Conservation (phyloP, 2,888 invertebrate species). For the Tenthredo distinguenda region DNA sequence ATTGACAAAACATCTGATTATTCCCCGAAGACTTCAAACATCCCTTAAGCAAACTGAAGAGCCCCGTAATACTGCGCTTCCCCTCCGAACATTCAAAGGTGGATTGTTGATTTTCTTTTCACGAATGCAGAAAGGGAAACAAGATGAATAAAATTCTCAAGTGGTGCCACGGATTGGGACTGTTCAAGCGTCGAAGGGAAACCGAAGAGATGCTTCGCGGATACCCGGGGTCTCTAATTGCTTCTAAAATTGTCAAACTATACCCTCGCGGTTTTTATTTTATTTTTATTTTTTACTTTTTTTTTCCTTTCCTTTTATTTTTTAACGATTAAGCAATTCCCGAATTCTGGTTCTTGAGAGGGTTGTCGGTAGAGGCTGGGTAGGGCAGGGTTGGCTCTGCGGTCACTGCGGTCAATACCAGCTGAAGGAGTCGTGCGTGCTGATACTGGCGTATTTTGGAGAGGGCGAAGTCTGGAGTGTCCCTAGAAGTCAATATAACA, state of each 20-base stretch:
- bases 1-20: conserved; percentile 62
- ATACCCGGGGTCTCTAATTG: not conserved
- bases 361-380: conserved; percentile 6
- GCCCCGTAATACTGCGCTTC: conserved; percentile 45
- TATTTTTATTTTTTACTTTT: not conserved
- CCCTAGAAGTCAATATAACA: conserved; percentile 49
- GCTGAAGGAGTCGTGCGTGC: conserved; percentile 67
- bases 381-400: conserved; percentile 27
- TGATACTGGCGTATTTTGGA: conserved; percentile 73
- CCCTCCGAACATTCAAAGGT: conserved; percentile 46
- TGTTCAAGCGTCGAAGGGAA: conserved; percentile 30
- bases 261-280: not conserved
- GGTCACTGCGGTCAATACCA: conserved; percentile 68
- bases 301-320: not conserved
- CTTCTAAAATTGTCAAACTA: conserved; percentile 29
- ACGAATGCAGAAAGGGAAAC: conserved; percentile 52
- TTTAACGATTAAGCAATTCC: conserved; percentile 9
- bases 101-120: conserved; percentile 49
- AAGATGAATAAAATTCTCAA: conserved; percentile 51
- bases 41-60: conserved; percentile 51
- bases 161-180: conserved; percentile 47
- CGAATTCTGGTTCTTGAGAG: not conserved
- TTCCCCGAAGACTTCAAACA: conserved; percentile 62
- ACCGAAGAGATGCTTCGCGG: not conserved
- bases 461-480: conserved; percentile 70